A percentile compares a stretch with the other conserved stretches of the same genome.
Conservation (phyloP, 2,113 vertebrate genomes). For the Atherinomorus stipes region DNA sequence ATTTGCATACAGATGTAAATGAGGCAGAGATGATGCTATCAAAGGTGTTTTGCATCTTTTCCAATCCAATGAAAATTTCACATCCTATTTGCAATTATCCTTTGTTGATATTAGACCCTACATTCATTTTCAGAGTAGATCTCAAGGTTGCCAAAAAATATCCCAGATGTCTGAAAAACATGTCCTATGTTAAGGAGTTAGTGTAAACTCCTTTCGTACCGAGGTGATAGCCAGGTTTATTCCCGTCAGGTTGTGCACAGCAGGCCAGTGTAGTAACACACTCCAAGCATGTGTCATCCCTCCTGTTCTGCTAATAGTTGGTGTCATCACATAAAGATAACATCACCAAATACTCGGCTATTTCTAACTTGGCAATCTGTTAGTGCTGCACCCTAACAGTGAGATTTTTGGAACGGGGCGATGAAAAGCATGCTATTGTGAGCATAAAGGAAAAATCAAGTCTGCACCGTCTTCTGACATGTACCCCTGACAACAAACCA, state of each 20-base stretch:
- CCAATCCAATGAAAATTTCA: slow-evolving; percentile 22
- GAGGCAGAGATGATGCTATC: slow-evolving; percentile 29
- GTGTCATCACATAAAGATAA: slow-evolving; percentile 3
- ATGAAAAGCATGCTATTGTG: neutral
- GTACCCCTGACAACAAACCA: neutral
- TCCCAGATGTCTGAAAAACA: neutral
- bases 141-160: neutral
- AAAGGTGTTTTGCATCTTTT: slow-evolving; percentile 38
- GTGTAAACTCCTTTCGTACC: neutral
- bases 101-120: neutral
- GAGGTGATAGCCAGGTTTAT: neutral
- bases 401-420: neutral
- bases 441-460: neutral
- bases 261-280: neutral
- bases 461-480: neutral
- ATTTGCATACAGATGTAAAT: slow-evolving; percentile 64
- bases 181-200: neutral
- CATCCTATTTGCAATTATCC: neutral
- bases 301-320: slow-evolving; percentile 1
- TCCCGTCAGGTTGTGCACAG: neutral
- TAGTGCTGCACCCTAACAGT: neutral
- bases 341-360: neutral
- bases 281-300: neutral
- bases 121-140: neutral
- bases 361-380: neutral